phyloP scores from a whole-genome alignment of 1,140 invertebrate species.

The Pteromalus puparum region DNA sequence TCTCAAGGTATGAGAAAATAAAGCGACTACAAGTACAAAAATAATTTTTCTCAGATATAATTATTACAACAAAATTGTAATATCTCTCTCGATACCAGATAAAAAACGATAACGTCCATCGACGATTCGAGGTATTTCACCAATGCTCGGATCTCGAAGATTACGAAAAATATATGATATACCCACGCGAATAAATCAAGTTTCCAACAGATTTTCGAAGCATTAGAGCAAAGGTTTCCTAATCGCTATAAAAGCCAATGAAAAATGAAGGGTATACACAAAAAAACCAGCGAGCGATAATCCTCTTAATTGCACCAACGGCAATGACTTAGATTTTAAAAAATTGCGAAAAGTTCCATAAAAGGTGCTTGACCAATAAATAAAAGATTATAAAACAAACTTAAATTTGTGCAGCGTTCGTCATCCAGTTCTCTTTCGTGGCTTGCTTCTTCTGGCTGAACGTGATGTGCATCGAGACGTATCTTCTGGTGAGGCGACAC shows the following conservation, averaged over 20 bases:
- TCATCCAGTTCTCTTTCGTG: conserved; percentile 85
- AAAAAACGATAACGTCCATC: too few species aligned
- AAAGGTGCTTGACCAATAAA: neutral
- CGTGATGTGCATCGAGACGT: conserved; percentile 84
- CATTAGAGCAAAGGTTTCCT: neutral
- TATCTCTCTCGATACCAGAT: too few species aligned
- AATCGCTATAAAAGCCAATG: too few species aligned
- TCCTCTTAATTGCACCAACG: neutral
- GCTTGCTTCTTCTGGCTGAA: conserved; percentile 89
- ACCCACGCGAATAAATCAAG: too few species aligned
- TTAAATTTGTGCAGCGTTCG: conserved; percentile 73
- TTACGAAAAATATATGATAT: too few species aligned
- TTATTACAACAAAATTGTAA: too few species aligned
- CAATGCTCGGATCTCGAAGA: too few species aligned
- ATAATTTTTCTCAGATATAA: neutral
- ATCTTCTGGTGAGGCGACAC: conserved; percentile 69
- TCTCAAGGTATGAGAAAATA: neutral
- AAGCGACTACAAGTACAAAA: neutral
- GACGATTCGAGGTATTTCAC: too few species aligned
- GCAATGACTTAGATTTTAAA: neutral
- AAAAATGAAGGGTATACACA: neutral
- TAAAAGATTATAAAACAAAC: neutral
- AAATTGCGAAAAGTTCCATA: neutral
- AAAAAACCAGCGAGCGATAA: neutral
- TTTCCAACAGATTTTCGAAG: neutral